A percentile compares a stretch with the other conserved stretches of the same genome.
Conservation (phyloP, 2,797 vertebrate genomes). For the Oophaga sylvatica region DNA sequence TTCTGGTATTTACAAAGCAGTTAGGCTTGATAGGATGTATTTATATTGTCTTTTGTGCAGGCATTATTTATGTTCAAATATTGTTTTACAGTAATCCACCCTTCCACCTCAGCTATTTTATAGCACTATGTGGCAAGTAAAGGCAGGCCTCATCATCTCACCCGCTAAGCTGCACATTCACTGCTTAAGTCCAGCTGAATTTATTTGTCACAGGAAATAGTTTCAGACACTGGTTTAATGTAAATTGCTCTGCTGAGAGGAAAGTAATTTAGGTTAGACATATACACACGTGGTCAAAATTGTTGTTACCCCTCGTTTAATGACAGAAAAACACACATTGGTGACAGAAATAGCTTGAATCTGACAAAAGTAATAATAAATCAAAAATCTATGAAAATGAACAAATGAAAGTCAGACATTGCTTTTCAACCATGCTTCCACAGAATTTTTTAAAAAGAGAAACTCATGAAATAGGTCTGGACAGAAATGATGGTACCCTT, state of each 20-base stretch:
- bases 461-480: too few species aligned
- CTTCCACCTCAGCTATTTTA: constrained; percentile 50
- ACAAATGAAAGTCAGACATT: too few species aligned
- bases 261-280: background rate
- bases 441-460: too few species aligned
- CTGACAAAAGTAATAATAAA: too few species aligned
- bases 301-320: too few species aligned
- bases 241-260: background rate
- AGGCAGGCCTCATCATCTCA: constrained; percentile 23
- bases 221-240: background rate
- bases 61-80: constrained; percentile 54
- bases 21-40: constrained; percentile 54
- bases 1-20: constrained; percentile 61
- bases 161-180: background rate
- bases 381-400: too few species aligned
- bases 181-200: constrained; percentile 1
- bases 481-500: too few species aligned
- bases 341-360: too few species aligned
- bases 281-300: background rate
- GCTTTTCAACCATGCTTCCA: too few species aligned
- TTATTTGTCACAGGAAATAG: constrained; percentile 1
- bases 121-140: constrained; percentile 49
- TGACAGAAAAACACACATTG: too few species aligned
- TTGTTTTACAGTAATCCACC: constrained; percentile 53
- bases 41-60: constrained; percentile 58